Evolutionary conservation across 2,888 invertebrate species (phyloP).

Genomic region (Drosophila neotestacea): DNA sequence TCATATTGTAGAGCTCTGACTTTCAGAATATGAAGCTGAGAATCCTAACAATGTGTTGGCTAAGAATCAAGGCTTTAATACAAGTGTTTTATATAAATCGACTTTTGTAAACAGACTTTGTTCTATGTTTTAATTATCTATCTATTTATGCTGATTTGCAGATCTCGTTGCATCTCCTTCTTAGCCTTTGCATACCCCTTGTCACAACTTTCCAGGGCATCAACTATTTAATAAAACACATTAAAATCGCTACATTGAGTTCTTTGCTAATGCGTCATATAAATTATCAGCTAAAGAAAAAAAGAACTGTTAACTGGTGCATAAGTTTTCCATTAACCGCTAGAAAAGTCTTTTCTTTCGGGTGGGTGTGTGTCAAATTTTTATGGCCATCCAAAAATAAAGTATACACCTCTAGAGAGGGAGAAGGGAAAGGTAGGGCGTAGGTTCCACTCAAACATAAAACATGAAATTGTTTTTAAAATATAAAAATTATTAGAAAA

Average conservation of each 20-base stretch:
- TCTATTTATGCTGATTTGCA: background rate
- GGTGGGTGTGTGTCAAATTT: constrained; percentile 61
- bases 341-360: constrained; percentile 18
- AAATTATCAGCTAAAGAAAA: constrained; percentile 63
- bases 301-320: constrained; percentile 45
- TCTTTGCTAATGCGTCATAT: constrained; percentile 55
- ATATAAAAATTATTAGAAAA: constrained; percentile 25
- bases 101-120: too few relatives aligned
- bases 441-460: constrained; percentile 61
- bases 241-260: constrained; percentile 8
- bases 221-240: background rate
- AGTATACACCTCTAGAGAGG: constrained; percentile 11
- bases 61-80: background rate
- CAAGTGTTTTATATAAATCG: too few relatives aligned
- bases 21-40: background rate
- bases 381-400: constrained; percentile 62
- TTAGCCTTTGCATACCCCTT: background rate
- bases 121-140: background rate
- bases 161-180: background rate
- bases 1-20: too few relatives aligned
- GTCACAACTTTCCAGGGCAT: background rate
- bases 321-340: constrained; percentile 51
- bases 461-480: constrained; percentile 32
- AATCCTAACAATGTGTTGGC: background rate
- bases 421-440: too few relatives aligned